Evolutionary conservation across 2,113 vertebrate genomes (phyloP).

Genomic region (Procavia capensis): DNA sequence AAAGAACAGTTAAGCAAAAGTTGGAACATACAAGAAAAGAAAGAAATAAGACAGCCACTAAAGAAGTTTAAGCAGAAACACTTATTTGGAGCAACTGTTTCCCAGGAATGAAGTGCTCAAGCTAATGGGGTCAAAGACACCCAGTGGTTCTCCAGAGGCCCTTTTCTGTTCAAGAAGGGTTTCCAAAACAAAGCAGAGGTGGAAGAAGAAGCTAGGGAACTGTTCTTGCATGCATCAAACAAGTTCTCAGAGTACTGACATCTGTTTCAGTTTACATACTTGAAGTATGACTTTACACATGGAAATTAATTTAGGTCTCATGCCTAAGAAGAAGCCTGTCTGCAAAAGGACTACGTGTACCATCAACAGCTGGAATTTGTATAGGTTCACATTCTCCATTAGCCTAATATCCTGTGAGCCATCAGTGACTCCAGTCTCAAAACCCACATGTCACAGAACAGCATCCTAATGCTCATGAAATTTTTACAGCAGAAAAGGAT

Average conservation of each 20-base stretch:
- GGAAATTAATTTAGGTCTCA: conserved; percentile 67
- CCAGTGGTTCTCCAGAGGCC: conserved; percentile 57
- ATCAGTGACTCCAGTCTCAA: not conserved
- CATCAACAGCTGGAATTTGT: conserved; percentile 26
- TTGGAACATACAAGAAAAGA: not conserved
- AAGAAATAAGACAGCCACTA: conserved; percentile 16
- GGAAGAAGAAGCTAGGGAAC: conserved; percentile 21
- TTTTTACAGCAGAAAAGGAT: not conserved
- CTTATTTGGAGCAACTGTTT: conserved; percentile 68
- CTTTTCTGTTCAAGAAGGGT: conserved; percentile 54
- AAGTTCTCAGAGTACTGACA: conserved; percentile 59
- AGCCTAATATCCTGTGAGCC: conserved; percentile 1
- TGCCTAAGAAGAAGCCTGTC: conserved; percentile 48
- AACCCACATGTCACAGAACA: conserved; percentile 27
- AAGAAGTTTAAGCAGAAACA: conserved; percentile 50
- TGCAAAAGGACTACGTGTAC: conserved; percentile 41
- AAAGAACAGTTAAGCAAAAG: conserved; percentile 30
- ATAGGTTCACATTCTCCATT: conserved; percentile 42
- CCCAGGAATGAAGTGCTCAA: conserved; percentile 60
- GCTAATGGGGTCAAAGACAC: conserved; percentile 51
- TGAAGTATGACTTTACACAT: conserved; percentile 73
- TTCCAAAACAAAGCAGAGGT: conserved; percentile 66
- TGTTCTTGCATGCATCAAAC: conserved; percentile 37
- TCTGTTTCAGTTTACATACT: conserved; percentile 74
- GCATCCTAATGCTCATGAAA: not conserved